Base-by-base conservation (phyloP, 2,888 invertebrate genomes). In the Sclerodermus sp. region DNA sequence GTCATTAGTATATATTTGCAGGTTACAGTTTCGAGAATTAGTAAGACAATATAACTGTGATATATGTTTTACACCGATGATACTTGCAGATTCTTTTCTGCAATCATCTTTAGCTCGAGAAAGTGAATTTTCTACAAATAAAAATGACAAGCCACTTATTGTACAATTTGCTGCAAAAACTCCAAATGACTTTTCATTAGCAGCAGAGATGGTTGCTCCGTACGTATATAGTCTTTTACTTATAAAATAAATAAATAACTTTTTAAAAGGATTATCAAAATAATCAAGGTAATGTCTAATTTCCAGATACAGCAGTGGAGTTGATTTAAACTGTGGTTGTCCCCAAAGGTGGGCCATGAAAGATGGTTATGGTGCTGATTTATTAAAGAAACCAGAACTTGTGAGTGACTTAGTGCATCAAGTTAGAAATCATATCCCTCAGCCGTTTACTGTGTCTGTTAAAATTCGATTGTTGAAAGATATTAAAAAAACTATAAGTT, bases 281-380 rank as follows among this genome's bases (percentile, higher is more conserved):
- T 23, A 8, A 23, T 23, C 4, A 23, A 5, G 3, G 3, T 23
- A 23, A 23, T 23, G 23, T 23, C 8, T 23, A 23, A 15, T 51
- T 44, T 13, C 40, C 45, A 88, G 88, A 12, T 91, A 88, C 80
- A 87, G 90, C 47, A 89, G 92, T 81, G 98, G 98, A 5, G 89
- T 96, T 1, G 98, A 98, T 80, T 80, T 98, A 31, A 98, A 98
- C 76, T 98, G 98, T 81, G 98, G 98, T 0, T 98, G 98, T 67
- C 98, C 98, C 1, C 98, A 98, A 79, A 82, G 87, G 60, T 97
- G 96, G 96, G 96, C 96, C 0, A 88, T 92, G 79, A 85, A 89
- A 60, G 91, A 93, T 72, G 94, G 94, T 2, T 90, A 92, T 73
- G 97, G 97, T 0, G 91, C 91, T 68, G 86, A 88, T 51, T 79